phyloP scores from a whole-genome alignment of 2,113 vertebrate species.

The Malurus alboscapulatus region DNA sequence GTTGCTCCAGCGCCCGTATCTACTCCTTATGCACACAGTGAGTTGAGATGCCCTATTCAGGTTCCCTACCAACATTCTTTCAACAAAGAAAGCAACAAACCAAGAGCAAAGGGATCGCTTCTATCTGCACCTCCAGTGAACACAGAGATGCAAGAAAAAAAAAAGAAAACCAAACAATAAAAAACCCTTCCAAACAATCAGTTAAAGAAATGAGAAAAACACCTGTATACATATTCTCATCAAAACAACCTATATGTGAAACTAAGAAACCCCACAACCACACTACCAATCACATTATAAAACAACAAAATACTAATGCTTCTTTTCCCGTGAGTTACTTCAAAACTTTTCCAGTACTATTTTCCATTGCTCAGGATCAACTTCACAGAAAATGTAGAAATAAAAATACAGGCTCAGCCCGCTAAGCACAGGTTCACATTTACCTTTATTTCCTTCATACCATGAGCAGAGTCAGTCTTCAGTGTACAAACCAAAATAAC shows the following conservation, averaged over 20 bases:
- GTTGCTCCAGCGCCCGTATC: background rate
- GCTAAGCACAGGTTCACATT: background rate
- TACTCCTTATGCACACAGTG: background rate
- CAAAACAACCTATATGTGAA: background rate
- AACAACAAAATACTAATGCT: background rate
- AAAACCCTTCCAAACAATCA: background rate
- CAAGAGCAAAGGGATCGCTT: background rate
- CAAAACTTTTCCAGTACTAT: background rate
- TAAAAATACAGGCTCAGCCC: background rate
- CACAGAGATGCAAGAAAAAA: background rate
- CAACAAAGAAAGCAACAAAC: background rate
- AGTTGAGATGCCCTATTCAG: background rate
- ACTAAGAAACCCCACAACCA: background rate
- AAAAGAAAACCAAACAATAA: too few species aligned
- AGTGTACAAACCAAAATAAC: background rate
- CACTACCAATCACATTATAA: background rate
- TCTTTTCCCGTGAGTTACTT: background rate
- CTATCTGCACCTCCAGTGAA: rapidly evolving
- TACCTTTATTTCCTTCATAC: background rate
- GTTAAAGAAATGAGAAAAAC: background rate
- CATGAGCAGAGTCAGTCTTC: background rate
- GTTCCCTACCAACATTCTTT: background rate
- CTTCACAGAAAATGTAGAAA: background rate
- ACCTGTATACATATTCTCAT: background rate
- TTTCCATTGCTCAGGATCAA: background rate